Evolutionary conservation across 2,888 invertebrate species (phyloP).

Genomic region (Erpobdella octoculata): DNA sequence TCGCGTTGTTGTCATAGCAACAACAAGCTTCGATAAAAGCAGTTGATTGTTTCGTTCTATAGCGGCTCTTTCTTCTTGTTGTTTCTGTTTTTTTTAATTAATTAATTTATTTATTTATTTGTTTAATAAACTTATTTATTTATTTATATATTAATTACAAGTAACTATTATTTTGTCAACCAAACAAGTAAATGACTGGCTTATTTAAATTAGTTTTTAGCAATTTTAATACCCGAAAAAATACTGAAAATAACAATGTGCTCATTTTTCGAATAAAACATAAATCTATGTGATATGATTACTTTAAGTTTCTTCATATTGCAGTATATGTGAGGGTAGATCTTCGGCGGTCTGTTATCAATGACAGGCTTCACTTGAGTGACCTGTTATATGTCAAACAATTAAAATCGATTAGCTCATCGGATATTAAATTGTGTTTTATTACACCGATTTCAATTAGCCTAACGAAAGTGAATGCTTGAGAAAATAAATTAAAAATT

Average conservation of each 20-base stretch:
- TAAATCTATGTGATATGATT: background rate
- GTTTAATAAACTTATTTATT: too few relatives aligned
- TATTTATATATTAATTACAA: background rate
- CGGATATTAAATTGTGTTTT: background rate
- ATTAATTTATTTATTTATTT: too few relatives aligned
- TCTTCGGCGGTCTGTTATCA: slow-evolving; percentile 23
- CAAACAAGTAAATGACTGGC: background rate
- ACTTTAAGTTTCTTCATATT: slow-evolving; percentile 28
- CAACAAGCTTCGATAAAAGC: slow-evolving; percentile 24
- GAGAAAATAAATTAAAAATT: too few relatives aligned
- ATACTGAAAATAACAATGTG: background rate
- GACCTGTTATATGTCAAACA: background rate
- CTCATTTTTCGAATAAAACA: background rate
- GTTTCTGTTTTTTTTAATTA: too few relatives aligned
- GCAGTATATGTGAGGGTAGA: slow-evolving; percentile 27
- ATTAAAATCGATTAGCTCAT: too few relatives aligned
- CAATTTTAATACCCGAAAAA: background rate
- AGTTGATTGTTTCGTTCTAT: slow-evolving; percentile 20
- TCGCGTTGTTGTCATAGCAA: slow-evolving; percentile 26
- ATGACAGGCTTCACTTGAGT: slow-evolving; percentile 21
- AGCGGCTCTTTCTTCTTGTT: slow-evolving; percentile 22
- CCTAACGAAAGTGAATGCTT: background rate
- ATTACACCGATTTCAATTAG: background rate
- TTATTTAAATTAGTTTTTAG: slow-evolving; percentile 2
- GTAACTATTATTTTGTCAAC: background rate